A percentile compares a stretch with the other conserved stretches of the same genome.
Conservation (phyloP, 2,113 vertebrate species). For the Cyrtonyx montezumae region DNA sequence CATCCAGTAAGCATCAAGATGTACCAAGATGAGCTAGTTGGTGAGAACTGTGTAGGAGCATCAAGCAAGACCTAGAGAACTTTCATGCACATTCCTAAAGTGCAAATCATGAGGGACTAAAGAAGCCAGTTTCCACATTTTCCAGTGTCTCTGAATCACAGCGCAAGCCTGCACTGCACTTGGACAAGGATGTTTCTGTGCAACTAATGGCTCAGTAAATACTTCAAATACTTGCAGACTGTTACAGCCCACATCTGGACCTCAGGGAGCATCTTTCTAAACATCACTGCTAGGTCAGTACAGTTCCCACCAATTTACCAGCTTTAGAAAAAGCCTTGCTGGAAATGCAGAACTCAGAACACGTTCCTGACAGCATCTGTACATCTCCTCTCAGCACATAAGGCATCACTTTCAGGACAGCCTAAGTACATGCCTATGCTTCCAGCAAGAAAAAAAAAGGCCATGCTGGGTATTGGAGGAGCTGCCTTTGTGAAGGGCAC, state of each 20-base stretch:
- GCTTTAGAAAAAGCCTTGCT: neutral
- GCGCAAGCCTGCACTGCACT: neutral
- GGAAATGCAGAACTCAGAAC: neutral
- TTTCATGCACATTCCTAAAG: neutral
- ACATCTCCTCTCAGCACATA: neutral
- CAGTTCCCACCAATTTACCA: neutral
- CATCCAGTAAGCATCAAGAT: constrained; percentile 1
- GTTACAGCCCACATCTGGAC: neutral
- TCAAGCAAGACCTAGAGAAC: neutral
- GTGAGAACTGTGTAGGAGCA: neutral
- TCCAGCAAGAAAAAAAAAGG: neutral
- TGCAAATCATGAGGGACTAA: neutral
- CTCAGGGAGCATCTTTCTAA: neutral
- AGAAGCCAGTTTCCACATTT: neutral
- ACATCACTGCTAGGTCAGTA: neutral
- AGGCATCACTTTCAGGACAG: neutral
- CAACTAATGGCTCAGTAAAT: neutral
- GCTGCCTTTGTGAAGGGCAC: neutral
- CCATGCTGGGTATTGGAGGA: accelerated
- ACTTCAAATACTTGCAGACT: neutral
- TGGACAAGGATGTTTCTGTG: neutral
- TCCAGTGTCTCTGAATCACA: neutral
- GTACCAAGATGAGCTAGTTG: neutral
- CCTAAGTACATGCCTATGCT: accelerated
- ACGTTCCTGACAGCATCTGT: neutral